phyloP scores from a whole-genome alignment of 2,888 invertebrate genomes.

The Lydus trimaculatus region DNA sequence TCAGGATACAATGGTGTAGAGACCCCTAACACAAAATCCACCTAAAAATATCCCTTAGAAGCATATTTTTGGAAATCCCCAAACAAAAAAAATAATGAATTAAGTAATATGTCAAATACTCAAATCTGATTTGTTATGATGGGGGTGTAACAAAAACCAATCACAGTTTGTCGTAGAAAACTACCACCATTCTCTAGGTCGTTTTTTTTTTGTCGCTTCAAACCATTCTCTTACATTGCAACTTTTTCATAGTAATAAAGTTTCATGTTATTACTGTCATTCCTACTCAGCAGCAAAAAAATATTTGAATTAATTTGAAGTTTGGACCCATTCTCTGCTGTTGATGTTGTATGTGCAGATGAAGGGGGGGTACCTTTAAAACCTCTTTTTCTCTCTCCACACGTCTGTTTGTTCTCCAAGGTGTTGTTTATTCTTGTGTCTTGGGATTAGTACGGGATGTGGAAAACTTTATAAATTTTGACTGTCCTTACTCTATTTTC shows the following conservation, averaged over 20 bases:
- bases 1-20: conserved; percentile 16
- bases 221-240: not conserved
- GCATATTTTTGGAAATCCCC: not conserved
- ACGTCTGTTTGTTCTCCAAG: conserved; percentile 26
- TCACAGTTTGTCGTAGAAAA: not conserved
- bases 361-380: not conserved
- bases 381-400: conserved; percentile 9
- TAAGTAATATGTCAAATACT: not conserved
- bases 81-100: not conserved
- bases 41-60: not conserved
- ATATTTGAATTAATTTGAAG: conserved; percentile 30
- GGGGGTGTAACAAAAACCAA: not conserved
- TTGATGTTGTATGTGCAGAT: not conserved
- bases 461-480: conserved; percentile 19
- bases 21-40: not conserved
- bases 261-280: conserved; percentile 25
- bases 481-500: conserved; percentile 19
- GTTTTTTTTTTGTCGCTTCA: not conserved
- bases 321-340: not conserved
- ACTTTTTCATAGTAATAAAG: conserved; percentile 25
- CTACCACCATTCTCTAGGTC: not conserved
- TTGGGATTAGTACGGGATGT: conserved; percentile 19
- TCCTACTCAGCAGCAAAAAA: conserved; percentile 18
- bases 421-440: conserved; percentile 39
- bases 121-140: not conserved